Percentiles rank a stretch among this genome's conserved stretches.
phyloP scores from a whole-genome alignment of 2,113 vertebrate genomes.

The Lagenorhynchus albirostris region DNA sequence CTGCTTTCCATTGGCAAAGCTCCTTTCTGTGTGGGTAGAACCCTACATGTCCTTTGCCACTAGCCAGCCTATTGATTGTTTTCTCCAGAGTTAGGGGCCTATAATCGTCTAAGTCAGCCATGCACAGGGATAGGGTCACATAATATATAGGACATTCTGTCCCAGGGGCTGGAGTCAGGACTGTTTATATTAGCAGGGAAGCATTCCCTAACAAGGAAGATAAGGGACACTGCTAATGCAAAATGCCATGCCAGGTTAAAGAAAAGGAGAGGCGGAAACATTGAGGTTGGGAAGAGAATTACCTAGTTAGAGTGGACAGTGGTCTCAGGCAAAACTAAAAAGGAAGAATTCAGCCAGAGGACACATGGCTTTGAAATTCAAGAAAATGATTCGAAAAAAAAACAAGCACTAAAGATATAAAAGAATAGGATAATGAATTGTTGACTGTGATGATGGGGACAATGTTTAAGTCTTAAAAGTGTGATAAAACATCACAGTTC shows the following conservation, averaged over 20 bases:
- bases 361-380: background rate
- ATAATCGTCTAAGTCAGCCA: background rate
- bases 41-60: rapidly evolving
- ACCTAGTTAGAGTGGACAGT: background rate
- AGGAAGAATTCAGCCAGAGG: background rate
- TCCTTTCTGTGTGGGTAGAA: background rate
- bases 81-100: background rate
- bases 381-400: background rate
- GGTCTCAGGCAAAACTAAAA: background rate
- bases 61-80: background rate
- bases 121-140: rapidly evolving
- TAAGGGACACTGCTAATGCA: background rate
- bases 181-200: background rate
- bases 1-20: background rate
- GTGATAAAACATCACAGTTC: background rate
- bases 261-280: background rate
- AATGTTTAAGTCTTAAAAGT: background rate
- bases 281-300: background rate
- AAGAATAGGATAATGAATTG: background rate
- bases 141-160: background rate
- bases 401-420: background rate
- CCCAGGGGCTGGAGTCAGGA: background rate
- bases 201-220: background rate
- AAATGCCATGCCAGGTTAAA: background rate
- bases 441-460: background rate